Evolutionary conservation across 1,140 invertebrate species (phyloP).

Genomic region (Dreissena rostriformis): DNA sequence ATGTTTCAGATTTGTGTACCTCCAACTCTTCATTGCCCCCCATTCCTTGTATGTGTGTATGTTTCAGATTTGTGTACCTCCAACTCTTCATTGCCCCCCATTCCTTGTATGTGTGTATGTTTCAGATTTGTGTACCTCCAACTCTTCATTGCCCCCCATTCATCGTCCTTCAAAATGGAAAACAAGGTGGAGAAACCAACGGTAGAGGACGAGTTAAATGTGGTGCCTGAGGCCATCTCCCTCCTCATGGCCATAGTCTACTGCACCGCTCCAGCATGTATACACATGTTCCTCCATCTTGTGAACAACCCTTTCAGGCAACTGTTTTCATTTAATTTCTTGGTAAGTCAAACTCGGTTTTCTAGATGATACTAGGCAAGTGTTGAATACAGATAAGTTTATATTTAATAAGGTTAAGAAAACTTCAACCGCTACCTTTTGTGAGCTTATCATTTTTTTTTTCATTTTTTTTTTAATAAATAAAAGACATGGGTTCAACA

Average conservation of each 20-base stretch:
- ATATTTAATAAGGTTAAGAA: too few species aligned
- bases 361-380: too few species aligned
- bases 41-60: not conserved
- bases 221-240: constrained; percentile 45
- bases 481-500: too few species aligned
- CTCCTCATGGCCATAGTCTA: constrained; percentile 42
- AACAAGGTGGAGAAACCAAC: constrained; percentile 12
- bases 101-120: constrained; percentile 23
- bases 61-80: constrained; percentile 51
- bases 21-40: too few species aligned
- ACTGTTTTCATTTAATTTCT: constrained; percentile 22
- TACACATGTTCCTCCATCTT: constrained; percentile 34
- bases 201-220: constrained; percentile 28
- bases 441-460: too few species aligned
- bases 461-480: too few species aligned
- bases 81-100: constrained; percentile 52
- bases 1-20: too few species aligned
- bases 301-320: constrained; percentile 34
- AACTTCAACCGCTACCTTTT: too few species aligned
- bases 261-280: constrained; percentile 15
- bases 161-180: constrained; percentile 32
- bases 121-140: constrained; percentile 54
- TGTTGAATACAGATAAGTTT: too few species aligned
- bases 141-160: constrained; percentile 48
- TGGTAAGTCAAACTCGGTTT: constrained; percentile 25